Base-by-base conservation (phyloP, 2,888 invertebrate species). In the Liodrosophila aerea region DNA sequence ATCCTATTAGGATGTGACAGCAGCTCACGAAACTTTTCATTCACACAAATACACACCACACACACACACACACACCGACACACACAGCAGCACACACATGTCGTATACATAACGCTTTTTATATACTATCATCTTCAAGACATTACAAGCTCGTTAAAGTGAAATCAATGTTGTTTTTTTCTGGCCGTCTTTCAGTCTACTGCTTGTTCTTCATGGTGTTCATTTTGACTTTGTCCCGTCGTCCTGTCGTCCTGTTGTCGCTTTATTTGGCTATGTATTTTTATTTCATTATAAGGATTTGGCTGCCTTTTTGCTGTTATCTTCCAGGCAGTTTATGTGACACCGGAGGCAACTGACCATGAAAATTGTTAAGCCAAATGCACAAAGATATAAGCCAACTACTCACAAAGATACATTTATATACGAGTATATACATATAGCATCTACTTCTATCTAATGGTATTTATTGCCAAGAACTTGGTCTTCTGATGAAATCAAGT, bases 81-180 rank as follows among this genome's bases (percentile, higher is more conserved):
- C 47, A 59, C 16, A 41, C 15, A 53, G 46, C 59, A 54, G 57
- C 53, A 54, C 59, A 65, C 75, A 76, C 76, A 76, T 76, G 81
- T 76, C 80, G 69, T 76, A 76, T 80, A 80, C 81, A 76, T 80
- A 83, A 82, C 64, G 76, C 64, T 67, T 61, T 83, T 81, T 78
- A 76, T 83, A 76, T 83, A 83, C 84, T 83, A 76, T 70, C 71
- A 65, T 68, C 84, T 76, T 76, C 46, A 64, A 70, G 85, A 80
- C 85, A 81, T 84, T 81, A 84, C 80, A 84, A 81, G 85, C 80
- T 81, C 80, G 80, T 81, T 81, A 81, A 81, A 81, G 82, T 85
- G 78, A 85, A 85, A 81, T 81, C 81, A 85, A 81, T 81, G 81
- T 82, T 75, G 76, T 67, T 80, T 51, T 68, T 74, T 61, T 44